phyloP scores from a whole-genome alignment of 2,797 vertebrate genomes.

The Huso huso region DNA sequence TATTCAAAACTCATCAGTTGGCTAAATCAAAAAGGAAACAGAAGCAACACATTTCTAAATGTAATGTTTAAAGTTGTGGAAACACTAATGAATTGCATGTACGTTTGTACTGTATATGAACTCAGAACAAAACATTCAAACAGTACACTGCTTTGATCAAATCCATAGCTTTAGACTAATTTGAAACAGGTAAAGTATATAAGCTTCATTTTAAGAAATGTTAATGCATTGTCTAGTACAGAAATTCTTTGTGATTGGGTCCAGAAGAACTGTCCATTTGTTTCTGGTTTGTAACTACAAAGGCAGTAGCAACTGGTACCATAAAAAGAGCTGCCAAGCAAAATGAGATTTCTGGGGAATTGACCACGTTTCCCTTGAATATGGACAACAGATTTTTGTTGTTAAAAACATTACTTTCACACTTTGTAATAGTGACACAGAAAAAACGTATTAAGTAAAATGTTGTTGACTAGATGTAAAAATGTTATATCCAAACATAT shows the following conservation, averaged over 20 bases:
- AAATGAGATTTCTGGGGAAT: conserved; percentile 52
- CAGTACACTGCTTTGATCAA: neutral
- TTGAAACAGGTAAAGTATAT: conserved; percentile 40
- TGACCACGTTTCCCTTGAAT: conserved; percentile 33
- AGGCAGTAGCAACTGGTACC: conserved; percentile 63
- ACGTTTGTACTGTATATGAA: too few relatives aligned
- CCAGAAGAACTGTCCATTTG: conserved; percentile 59
- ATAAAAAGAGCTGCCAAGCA: conserved; percentile 54
- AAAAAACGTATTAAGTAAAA: conserved; percentile 32
- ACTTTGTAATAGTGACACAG: conserved; percentile 39
- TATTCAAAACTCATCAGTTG: too few relatives aligned
- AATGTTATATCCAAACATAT: conserved; percentile 33
- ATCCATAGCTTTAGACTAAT: conserved; percentile 36
- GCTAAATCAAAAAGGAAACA: too few relatives aligned
- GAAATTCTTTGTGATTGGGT: conserved; percentile 39
- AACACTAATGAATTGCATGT: too few relatives aligned
- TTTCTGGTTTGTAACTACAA: conserved; percentile 67
- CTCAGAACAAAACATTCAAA: too few relatives aligned
- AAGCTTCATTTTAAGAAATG: conserved; percentile 26
- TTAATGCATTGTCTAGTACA: conserved; percentile 37
- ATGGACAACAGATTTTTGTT: conserved; percentile 58
- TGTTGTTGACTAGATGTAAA: conserved; percentile 41
- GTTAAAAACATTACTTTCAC: conserved; percentile 43
- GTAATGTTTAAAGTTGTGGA: too few relatives aligned
- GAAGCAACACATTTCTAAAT: too few relatives aligned